Conservation (phyloP, 2,113 vertebrate species). For the Empidonax traillii region DNA sequence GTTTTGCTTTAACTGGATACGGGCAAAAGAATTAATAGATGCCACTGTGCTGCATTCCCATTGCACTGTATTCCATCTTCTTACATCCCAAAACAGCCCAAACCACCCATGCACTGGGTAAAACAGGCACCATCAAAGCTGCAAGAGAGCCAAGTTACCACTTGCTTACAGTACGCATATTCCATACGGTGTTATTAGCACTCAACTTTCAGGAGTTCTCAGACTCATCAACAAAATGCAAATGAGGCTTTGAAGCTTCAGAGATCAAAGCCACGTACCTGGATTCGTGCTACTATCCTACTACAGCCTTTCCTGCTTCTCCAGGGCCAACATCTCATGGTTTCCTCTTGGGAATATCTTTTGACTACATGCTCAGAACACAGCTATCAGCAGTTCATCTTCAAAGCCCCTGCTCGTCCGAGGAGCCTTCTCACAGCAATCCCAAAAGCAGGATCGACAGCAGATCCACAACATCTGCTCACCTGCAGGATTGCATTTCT, state of each 20-base stretch:
- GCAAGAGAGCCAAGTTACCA: not conserved
- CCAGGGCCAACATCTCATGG: not conserved
- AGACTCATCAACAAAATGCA: slow-evolving; percentile 45
- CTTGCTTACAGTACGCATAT: not conserved
- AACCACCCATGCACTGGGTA: not conserved
- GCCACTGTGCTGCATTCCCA: not conserved
- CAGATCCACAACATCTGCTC: not conserved
- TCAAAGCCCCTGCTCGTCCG: not conserved
- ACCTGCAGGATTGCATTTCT: not conserved
- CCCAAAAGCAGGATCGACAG: not conserved
- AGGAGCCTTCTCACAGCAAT: not conserved
- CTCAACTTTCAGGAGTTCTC: slow-evolving; percentile 16
- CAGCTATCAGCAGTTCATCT: not conserved
- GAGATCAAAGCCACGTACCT: slow-evolving; percentile 50
- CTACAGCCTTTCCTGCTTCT: slow-evolving; percentile 47
- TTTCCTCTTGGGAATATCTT: slow-evolving; percentile 25
- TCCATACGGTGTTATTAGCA: not conserved
- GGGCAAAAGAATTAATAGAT: not conserved
- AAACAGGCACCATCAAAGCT: not conserved
- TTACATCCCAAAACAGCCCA: not conserved
- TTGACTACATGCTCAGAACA: not conserved
- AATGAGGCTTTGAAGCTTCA: slow-evolving; percentile 44
- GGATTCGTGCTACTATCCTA: not conserved
- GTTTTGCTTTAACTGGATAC: not conserved
- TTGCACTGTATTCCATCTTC: not conserved